Percentiles rank a stretch among this genome's conserved stretches.
These are phyloP conservation scores for Hemithea aestivaria DNA, from an alignment of 2,888 invertebrate species.

Conservation along the genomic window DNA sequence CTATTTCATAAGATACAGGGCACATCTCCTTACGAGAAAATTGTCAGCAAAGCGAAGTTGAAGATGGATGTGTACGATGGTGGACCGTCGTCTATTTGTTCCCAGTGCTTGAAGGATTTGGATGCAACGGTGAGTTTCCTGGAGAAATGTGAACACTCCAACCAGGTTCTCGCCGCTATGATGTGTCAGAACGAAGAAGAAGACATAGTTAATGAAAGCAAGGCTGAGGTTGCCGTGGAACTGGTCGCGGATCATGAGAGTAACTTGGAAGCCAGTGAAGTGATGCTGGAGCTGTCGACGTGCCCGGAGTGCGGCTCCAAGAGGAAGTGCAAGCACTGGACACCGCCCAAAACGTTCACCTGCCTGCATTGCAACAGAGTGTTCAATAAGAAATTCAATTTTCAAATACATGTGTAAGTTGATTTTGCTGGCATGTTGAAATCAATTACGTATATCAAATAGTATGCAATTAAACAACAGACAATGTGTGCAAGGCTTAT, in stretches of 20 bases:
- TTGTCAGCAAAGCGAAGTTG: constrained; percentile 39
- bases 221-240: constrained; percentile 1
- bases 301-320: constrained; percentile 41
- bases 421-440: background rate
- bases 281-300: constrained; percentile 9
- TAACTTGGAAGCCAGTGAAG: constrained; percentile 8
- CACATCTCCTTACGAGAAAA: constrained; percentile 39
- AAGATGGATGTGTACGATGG: constrained; percentile 38
- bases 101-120: constrained; percentile 45
- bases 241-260: background rate
- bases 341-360: constrained; percentile 31
- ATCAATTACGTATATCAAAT: too few relatives aligned
- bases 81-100: constrained; percentile 47
- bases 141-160: constrained; percentile 47
- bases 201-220: constrained; percentile 8
- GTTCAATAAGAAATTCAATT: constrained; percentile 53
- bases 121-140: constrained; percentile 46
- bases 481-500: too few relatives aligned
- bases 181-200: constrained; percentile 5
- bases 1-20: constrained; percentile 39
- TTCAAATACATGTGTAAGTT: constrained; percentile 48
- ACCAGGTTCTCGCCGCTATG: constrained; percentile 29
- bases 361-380: constrained; percentile 48
- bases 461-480: too few relatives aligned
- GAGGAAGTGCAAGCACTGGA: constrained; percentile 42